phyloP scores from a whole-genome alignment of 2,888 invertebrate species.

The Aplocera efformata region DNA sequence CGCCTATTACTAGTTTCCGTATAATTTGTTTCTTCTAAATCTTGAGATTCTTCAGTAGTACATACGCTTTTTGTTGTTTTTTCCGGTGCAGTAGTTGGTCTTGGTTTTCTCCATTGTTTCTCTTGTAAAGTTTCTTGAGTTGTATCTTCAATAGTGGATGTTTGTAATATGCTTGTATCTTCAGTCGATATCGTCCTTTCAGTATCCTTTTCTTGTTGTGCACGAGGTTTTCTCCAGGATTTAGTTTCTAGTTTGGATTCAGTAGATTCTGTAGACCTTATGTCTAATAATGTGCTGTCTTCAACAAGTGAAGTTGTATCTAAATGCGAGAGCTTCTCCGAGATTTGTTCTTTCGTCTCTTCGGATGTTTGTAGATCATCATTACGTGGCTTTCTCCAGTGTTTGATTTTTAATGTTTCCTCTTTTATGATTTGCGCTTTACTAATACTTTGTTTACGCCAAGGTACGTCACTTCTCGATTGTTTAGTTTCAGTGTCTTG shows the following conservation, averaged over 20 bases:
- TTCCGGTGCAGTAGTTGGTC: constrained; percentile 15
- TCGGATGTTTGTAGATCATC: constrained; percentile 11
- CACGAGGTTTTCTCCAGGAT: constrained; percentile 50
- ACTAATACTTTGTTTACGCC: constrained; percentile 49
- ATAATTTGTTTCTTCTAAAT: constrained; percentile 22
- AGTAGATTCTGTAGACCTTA: constrained; percentile 30
- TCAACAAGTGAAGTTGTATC: constrained; percentile 32
- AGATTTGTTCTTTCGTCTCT: constrained; percentile 15
- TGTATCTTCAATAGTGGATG: constrained; percentile 16
- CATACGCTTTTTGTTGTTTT: constrained; percentile 14
- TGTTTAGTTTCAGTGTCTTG: constrained; percentile 54
- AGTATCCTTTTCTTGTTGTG: constrained; percentile 34
- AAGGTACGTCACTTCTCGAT: constrained; percentile 47
- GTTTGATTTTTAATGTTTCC: constrained; percentile 37
- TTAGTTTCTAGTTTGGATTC: constrained; percentile 32
- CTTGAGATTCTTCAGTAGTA: constrained; percentile 14
- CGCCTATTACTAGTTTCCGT: constrained; percentile 22
- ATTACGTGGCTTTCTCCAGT: constrained; percentile 46
- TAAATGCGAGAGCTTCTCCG: constrained; percentile 21
- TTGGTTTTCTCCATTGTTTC: constrained; percentile 23
- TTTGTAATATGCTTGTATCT: constrained; percentile 24
- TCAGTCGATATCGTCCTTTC: constrained; percentile 19
- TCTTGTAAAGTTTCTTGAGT: constrained; percentile 13
- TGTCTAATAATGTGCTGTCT: constrained; percentile 33
- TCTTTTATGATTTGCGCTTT: constrained; percentile 30